Percentiles rank a stretch among this genome's conserved stretches.
Evolutionary conservation across 2,797 vertebrate species (phyloP).

Genomic region (Bryconaethiops microstoma): DNA sequence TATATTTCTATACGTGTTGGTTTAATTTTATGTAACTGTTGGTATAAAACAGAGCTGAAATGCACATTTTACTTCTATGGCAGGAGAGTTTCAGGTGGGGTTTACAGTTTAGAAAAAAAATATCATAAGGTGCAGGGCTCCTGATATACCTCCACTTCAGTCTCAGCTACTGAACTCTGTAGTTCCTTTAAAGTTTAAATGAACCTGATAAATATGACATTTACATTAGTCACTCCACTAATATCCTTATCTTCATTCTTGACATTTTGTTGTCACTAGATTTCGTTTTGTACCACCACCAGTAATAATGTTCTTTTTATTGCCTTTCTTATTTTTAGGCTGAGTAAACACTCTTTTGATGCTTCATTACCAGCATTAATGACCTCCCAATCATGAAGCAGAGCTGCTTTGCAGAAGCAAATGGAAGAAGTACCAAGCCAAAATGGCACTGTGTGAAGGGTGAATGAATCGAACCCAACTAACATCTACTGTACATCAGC

Average conservation of each 20-base stretch:
- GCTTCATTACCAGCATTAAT: constrained; percentile 27
- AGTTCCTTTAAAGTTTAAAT: not conserved
- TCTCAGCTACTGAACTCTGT: too few relatives aligned
- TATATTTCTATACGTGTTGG: too few relatives aligned
- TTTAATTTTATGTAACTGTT: too few relatives aligned
- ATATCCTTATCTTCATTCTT: not conserved
- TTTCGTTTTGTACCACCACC: not conserved
- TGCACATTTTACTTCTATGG: too few relatives aligned
- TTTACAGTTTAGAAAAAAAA: too few relatives aligned
- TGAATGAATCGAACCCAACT: constrained; percentile 43
- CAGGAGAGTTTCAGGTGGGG: too few relatives aligned
- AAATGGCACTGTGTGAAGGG: constrained; percentile 9
- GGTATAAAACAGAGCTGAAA: too few relatives aligned
- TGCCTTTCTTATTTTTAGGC: not conserved
- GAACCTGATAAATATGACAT: not conserved
- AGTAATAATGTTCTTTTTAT: not conserved
- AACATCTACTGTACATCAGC: constrained; percentile 35
- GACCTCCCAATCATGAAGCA: constrained; percentile 27
- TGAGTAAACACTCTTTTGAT: constrained; percentile 18
- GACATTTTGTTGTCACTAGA: too few relatives aligned
- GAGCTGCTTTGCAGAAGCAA: not conserved
- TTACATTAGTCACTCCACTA: not conserved
- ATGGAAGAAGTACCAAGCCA: not conserved
- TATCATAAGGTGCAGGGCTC: too few relatives aligned
- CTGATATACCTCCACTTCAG: too few relatives aligned